These are phyloP conservation scores for Drosophila mettleri DNA, from an alignment of 2,888 invertebrate species.

Conservation along the genomic window DNA sequence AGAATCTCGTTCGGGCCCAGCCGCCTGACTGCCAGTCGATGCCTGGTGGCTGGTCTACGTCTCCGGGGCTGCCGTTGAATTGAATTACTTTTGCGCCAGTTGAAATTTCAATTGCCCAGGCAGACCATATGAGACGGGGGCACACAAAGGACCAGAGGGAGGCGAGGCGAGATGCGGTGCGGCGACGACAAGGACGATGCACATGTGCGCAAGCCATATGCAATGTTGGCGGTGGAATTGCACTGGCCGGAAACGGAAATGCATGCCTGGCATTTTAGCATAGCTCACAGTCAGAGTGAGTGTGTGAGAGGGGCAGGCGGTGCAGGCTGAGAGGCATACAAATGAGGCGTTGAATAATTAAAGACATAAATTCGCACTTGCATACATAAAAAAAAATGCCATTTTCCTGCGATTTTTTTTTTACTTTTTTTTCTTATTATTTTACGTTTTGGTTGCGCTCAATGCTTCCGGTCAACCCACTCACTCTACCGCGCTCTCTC, in stretches of 20 bases:
- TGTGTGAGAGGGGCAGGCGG: not conserved
- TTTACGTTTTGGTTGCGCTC: slow-evolving; percentile 36
- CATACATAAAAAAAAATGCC: slow-evolving; percentile 55
- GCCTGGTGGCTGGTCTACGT: slow-evolving; percentile 55
- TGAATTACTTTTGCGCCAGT: slow-evolving; percentile 81
- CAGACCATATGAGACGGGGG: slow-evolving; percentile 6
- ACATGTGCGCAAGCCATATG: slow-evolving; percentile 75
- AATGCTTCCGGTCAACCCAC: slow-evolving; percentile 64
- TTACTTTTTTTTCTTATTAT: slow-evolving; percentile 52
- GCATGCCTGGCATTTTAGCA: slow-evolving; percentile 79
- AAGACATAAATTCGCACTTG: slow-evolving; percentile 80
- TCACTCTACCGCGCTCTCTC: slow-evolving; percentile 16
- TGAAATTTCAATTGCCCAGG: slow-evolving; percentile 77
- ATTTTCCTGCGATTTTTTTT: slow-evolving; percentile 27
- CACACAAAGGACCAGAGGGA: slow-evolving; percentile 30
- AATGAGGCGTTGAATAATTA: slow-evolving; percentile 83
- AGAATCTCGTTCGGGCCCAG: slow-evolving; percentile 3
- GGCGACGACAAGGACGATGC: slow-evolving; percentile 36
- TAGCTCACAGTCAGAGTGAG: slow-evolving; percentile 4
- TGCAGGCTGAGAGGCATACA: slow-evolving; percentile 54
- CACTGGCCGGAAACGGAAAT: slow-evolving; percentile 80
- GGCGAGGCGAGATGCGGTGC: not conserved
- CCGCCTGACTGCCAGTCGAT: slow-evolving; percentile 14
- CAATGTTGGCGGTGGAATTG: slow-evolving; percentile 48
- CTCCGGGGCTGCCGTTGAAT: slow-evolving; percentile 77